Conservation (phyloP, 2,113 vertebrate genomes). For the Istiophorus platypterus region DNA sequence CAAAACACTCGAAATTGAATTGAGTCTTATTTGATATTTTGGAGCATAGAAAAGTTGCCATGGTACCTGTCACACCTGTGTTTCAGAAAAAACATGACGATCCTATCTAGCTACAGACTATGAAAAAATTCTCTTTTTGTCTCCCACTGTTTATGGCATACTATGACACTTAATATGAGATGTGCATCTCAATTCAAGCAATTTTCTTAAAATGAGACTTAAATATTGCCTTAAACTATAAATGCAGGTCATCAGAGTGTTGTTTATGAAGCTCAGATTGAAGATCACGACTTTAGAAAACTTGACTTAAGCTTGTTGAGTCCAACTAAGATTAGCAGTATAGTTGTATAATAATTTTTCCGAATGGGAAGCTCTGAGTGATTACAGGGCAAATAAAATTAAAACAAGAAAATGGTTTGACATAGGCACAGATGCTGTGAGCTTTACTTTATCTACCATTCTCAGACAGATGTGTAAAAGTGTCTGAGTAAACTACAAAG, state of each 20-base stretch:
- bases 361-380: constrained; percentile 26
- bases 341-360: neutral
- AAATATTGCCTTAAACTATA: constrained; percentile 7
- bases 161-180: constrained; percentile 24
- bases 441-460: constrained; percentile 53
- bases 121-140: constrained; percentile 16
- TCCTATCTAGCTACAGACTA: constrained; percentile 14
- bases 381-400: constrained; percentile 20
- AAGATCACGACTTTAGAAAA: neutral
- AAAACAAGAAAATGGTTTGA: constrained; percentile 10
- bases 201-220: constrained; percentile 21
- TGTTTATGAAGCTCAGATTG: neutral
- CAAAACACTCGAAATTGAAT: constrained; percentile 35
- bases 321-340: neutral
- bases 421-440: constrained; percentile 29
- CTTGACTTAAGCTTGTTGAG: neutral
- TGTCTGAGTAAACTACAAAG: constrained; percentile 24
- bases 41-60: constrained; percentile 30
- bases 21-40: constrained; percentile 31
- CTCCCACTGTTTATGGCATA: neutral
- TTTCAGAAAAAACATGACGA: constrained; percentile 1
- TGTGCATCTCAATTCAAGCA: neutral
- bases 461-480: constrained; percentile 37
- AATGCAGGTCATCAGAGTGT: neutral
- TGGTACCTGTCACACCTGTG: constrained; percentile 14